phyloP scores from a whole-genome alignment of 1,140 invertebrate species.

The Drosophila takahashii region DNA sequence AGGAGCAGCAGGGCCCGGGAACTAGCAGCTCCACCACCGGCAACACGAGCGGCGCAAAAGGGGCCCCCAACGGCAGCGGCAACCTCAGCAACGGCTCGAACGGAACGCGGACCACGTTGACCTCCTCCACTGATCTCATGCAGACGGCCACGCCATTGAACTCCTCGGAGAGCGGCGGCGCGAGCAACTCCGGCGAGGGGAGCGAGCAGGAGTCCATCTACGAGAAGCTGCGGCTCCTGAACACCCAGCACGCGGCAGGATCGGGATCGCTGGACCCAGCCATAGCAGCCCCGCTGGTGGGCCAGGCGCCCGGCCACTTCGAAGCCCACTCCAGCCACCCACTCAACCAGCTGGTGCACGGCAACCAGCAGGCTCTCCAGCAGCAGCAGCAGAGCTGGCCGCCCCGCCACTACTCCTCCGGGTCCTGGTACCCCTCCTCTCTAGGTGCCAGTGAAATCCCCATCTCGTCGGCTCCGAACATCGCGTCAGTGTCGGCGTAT shows the following conservation, averaged over 20 bases:
- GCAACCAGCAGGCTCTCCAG: conserved; percentile 34
- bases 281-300: not conserved
- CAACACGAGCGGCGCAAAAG: conserved; percentile 20
- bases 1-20: conserved; percentile 88
- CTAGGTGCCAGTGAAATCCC: conserved; percentile 40
- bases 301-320: conserved; percentile 49
- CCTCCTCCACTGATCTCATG: conserved; percentile 34
- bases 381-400: conserved; percentile 62
- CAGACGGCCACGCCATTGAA: conserved; percentile 77
- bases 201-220: conserved; percentile 90
- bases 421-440: conserved; percentile 77
- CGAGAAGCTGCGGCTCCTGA: conserved; percentile 93
- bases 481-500: conserved; percentile 31
- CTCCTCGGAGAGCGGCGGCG: conserved; percentile 74
- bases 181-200: conserved; percentile 85
- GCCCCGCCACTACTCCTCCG: conserved; percentile 64
- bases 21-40: conserved; percentile 14
- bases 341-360: conserved; percentile 36
- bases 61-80: conserved; percentile 9
- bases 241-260: conserved; percentile 87
- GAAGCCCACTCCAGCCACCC: conserved; percentile 33
- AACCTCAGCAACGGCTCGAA: conserved; percentile 13
- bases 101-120: not conserved
- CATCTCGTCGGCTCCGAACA: conserved; percentile 18
- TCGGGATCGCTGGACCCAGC: conserved; percentile 29